These are phyloP conservation scores for Felis chaus DNA, from an alignment of 2,113 vertebrate species.

Conservation along the genomic window DNA sequence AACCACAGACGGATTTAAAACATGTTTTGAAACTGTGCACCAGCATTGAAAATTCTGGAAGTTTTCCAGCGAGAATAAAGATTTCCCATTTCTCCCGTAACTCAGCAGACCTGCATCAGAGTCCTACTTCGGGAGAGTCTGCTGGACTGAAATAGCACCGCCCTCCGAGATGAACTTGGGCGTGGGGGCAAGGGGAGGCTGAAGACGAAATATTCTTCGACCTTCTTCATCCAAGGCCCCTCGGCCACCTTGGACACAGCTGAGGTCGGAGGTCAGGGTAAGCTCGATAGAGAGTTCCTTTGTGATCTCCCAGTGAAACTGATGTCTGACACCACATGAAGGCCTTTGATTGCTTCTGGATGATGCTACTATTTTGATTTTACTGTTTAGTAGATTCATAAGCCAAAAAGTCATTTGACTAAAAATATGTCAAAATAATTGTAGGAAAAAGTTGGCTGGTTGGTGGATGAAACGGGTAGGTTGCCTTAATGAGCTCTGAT, in stretches of 20 bases:
- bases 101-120: not conserved
- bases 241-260: not conserved
- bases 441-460: not conserved
- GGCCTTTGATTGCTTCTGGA: not conserved
- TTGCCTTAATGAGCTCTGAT: not conserved
- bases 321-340: not conserved
- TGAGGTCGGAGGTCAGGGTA: not conserved
- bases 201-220: not conserved
- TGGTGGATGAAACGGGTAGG: not conserved
- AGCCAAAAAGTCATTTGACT: not conserved
- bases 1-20: not conserved
- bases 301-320: not conserved
- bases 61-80: not conserved
- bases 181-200: accelerated
- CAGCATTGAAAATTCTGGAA: not conserved
- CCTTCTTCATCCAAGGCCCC: not conserved
- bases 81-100: not conserved
- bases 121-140: not conserved
- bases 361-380: not conserved
- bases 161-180: not conserved
- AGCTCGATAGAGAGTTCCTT: not conserved
- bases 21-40: not conserved
- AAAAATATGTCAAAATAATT: not conserved
- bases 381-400: not conserved
- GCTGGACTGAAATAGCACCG: accelerated